A percentile compares a stretch with the other conserved stretches of the same genome.
phyloP scores from a whole-genome alignment of 2,113 vertebrate genomes.

The Alces alces region DNA sequence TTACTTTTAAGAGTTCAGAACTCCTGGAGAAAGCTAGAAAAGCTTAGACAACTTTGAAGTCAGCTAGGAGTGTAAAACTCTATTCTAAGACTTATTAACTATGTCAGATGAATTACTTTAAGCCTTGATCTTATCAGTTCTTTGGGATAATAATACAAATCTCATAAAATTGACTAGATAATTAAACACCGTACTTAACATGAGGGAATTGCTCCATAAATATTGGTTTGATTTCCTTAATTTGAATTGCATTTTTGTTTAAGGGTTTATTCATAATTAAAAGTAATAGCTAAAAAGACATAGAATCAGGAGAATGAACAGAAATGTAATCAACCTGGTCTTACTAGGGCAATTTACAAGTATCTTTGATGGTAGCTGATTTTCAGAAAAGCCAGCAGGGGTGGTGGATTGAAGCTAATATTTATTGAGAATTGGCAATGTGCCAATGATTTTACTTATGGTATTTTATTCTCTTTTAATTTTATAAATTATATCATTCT shows the following conservation, averaged over 20 bases:
- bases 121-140: background rate
- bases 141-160: background rate
- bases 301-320: background rate
- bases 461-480: background rate
- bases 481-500: background rate
- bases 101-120: background rate
- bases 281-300: background rate
- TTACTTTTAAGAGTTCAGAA: background rate
- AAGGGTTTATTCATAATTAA: background rate
- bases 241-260: background rate
- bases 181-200: background rate
- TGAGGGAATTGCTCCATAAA: background rate
- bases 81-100: background rate
- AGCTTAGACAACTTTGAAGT: background rate
- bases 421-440: background rate
- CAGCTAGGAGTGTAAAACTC: background rate
- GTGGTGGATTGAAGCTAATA: background rate
- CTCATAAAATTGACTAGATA: background rate
- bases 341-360: background rate
- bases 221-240: background rate
- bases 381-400: background rate
- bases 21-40: background rate
- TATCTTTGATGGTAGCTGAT: background rate
- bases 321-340: background rate
- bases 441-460: background rate